These are phyloP conservation scores for Chlorodrepanis virens DNA, from an alignment of 2,113 vertebrate species.

Conservation along the genomic window DNA sequence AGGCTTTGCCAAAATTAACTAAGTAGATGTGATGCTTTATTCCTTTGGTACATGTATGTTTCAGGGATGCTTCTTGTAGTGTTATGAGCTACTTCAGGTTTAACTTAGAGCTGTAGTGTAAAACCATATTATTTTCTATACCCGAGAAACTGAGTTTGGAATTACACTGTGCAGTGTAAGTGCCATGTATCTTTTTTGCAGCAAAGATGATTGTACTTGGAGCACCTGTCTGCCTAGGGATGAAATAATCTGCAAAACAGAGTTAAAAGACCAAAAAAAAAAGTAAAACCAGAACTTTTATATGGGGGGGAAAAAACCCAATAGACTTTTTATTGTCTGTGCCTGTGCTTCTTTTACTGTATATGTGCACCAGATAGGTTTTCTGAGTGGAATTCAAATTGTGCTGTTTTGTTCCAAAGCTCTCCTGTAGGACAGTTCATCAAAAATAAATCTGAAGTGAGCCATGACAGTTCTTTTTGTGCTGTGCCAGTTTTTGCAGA, in stretches of 20 bases:
- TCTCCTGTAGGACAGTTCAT: constrained; percentile 1
- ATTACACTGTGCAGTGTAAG: background rate
- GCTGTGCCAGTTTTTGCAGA: constrained; percentile 39
- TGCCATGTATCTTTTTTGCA: background rate
- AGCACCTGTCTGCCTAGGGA: background rate
- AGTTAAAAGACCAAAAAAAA: background rate
- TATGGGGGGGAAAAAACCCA: fast-evolving
- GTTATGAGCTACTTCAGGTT: background rate
- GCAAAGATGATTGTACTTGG: background rate
- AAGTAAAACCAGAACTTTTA: background rate
- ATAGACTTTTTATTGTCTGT: background rate
- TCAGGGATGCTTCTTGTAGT: background rate
- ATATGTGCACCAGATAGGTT: background rate
- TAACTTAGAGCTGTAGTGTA: background rate
- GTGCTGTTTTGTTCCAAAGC: background rate
- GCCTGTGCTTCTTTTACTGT: background rate
- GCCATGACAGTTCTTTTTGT: background rate
- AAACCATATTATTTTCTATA: background rate
- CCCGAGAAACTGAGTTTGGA: background rate
- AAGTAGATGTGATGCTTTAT: background rate
- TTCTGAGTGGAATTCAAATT: background rate
- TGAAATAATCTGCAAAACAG: background rate
- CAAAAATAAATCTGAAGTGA: constrained; percentile 38
- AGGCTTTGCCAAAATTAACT: background rate
- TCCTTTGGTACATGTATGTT: background rate